These are phyloP conservation scores for Dromas ardeola DNA, from an alignment of 2,113 vertebrate genomes.

Conservation along the genomic window DNA sequence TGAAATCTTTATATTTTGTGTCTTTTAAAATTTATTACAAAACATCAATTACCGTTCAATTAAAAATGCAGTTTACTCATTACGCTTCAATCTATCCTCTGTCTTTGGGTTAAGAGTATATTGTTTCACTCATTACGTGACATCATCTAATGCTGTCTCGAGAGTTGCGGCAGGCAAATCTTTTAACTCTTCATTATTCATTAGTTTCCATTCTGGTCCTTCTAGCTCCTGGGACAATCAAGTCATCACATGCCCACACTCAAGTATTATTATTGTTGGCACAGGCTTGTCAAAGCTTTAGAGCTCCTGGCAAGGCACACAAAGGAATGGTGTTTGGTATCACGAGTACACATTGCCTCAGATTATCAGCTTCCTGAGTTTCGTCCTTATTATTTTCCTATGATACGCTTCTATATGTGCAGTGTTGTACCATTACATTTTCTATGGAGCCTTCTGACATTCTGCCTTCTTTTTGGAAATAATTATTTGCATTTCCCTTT, in stretches of 20 bases:
- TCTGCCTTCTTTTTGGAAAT: background rate
- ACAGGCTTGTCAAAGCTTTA: background rate
- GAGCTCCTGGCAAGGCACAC: background rate
- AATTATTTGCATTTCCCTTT: background rate
- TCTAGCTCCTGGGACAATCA: background rate
- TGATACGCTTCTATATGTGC: background rate
- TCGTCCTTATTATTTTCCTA: background rate
- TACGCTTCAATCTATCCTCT: background rate
- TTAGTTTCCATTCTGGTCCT: background rate
- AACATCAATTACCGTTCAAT: background rate
- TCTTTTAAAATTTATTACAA: background rate
- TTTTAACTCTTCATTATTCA: slow-evolving; percentile 23
- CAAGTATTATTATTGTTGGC: background rate
- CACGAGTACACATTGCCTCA: background rate
- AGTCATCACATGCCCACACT: background rate
- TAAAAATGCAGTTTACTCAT: background rate
- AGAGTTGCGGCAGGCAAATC: background rate
- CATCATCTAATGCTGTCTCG: background rate
- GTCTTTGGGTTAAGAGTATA: background rate
- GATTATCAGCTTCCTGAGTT: background rate
- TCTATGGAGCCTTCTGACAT: background rate
- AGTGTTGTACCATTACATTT: background rate
- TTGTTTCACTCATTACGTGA: background rate
- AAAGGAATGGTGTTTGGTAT: background rate
- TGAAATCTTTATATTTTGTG: background rate